These are phyloP conservation scores for Vultur gryphus DNA, from an alignment of 2,797 vertebrate species.

Conservation along the genomic window DNA sequence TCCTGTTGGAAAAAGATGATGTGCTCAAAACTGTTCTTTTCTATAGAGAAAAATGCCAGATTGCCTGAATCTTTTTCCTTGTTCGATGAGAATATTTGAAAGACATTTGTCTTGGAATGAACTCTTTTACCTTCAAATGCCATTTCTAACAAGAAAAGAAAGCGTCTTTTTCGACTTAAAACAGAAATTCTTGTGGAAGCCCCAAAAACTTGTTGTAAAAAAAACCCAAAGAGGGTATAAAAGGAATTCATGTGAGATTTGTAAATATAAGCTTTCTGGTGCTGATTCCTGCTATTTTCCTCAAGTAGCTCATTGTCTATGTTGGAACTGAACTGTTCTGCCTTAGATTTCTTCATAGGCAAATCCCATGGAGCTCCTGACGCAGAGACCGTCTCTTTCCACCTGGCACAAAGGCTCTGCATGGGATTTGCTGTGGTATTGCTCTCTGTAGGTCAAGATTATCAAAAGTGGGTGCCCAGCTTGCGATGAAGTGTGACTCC, in stretches of 20 bases:
- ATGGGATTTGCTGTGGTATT: neutral
- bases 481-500: neutral
- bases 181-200: neutral
- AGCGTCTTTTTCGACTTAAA: neutral
- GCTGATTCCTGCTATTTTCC: neutral
- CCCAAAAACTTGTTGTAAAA: neutral
- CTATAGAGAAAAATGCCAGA: neutral
- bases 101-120: neutral
- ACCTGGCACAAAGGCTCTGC: neutral
- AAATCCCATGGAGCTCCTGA: neutral
- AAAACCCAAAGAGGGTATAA: neutral
- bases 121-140: neutral
- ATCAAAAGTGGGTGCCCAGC: neutral
- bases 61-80: neutral
- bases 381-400: accelerated
- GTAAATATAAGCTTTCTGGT: neutral
- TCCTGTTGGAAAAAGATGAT: neutral
- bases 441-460: neutral
- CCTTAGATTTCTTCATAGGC: neutral
- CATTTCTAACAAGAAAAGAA: neutral
- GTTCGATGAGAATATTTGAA: neutral
- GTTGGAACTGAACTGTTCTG: neutral
- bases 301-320: neutral
- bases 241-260: neutral
- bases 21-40: neutral